Conservation (phyloP, 2,888 invertebrate genomes). For the Philaethria dido region DNA sequence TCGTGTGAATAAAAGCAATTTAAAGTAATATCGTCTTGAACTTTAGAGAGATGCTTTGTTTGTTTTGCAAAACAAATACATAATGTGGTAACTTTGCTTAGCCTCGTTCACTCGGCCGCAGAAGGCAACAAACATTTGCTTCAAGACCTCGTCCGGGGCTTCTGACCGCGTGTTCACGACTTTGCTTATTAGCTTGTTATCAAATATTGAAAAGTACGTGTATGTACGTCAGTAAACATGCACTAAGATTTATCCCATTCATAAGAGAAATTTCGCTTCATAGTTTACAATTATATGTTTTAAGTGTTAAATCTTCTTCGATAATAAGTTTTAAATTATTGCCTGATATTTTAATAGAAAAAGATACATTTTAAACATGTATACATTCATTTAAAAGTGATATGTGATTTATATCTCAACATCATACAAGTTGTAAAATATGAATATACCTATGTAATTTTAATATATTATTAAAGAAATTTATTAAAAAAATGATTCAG, state of each 20-base stretch:
- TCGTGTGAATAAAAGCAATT: constrained; percentile 38
- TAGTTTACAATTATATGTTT: background rate
- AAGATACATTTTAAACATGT: too few species aligned
- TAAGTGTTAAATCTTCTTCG: too few species aligned
- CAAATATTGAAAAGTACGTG: constrained; percentile 1
- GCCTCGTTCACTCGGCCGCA: constrained; percentile 51
- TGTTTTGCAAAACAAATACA: constrained; percentile 49
- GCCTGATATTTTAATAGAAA: too few species aligned
- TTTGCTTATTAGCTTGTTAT: constrained; percentile 29
- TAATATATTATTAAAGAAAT: too few species aligned
- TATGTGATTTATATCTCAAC: too few species aligned
- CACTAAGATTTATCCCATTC: background rate
- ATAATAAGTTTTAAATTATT: too few species aligned
- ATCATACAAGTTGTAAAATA: too few species aligned
- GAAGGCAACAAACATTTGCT: constrained; percentile 43
- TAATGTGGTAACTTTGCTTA: constrained; percentile 50
- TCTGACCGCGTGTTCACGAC: constrained; percentile 34
- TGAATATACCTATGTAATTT: too few species aligned
- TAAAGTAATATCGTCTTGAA: constrained; percentile 36
- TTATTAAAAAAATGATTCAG: too few species aligned
- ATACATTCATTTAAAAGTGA: too few species aligned
- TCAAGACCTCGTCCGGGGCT: constrained; percentile 39
- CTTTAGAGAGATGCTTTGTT: constrained; percentile 50
- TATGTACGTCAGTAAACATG: background rate
- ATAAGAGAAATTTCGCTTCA: background rate